Evolutionary conservation across 2,797 vertebrate genomes (phyloP).

Genomic region (Pantherophis vulpinus): DNA sequence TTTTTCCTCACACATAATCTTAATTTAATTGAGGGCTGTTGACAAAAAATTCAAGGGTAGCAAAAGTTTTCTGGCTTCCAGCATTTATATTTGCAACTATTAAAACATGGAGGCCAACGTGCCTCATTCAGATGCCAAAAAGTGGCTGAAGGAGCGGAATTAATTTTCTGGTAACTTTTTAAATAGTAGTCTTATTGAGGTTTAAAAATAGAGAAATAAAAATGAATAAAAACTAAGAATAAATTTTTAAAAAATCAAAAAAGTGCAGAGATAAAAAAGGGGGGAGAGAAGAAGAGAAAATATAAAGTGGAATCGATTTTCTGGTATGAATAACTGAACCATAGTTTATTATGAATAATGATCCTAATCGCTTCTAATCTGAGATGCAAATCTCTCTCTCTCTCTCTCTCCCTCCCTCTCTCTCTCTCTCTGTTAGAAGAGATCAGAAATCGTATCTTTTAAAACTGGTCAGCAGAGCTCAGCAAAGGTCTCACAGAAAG

Average conservation of each 20-base stretch:
- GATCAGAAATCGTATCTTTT: background rate
- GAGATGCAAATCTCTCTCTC: background rate
- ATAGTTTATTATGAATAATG: background rate
- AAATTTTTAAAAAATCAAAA: no score
- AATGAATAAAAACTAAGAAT: no score
- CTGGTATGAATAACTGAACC: background rate
- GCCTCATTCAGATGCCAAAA: background rate
- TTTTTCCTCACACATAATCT: background rate
- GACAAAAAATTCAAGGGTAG: background rate
- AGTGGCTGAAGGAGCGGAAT: background rate
- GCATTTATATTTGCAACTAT: background rate
- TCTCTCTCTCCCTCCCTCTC: no score
- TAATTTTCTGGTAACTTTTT: no score
- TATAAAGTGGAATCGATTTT: no score
- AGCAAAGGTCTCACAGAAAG: background rate
- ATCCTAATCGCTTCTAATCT: background rate
- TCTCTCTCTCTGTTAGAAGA: background rate
- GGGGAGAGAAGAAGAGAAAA: no score
- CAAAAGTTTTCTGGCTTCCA: background rate
- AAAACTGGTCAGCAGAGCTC: background rate
- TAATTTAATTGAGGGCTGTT: background rate
- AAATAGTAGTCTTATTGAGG: no score
- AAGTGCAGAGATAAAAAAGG: no score
- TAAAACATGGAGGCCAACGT: background rate
- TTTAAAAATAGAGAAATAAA: no score